phyloP scores from a whole-genome alignment of 2,797 vertebrate species.

The Pelochelys cantorii region DNA sequence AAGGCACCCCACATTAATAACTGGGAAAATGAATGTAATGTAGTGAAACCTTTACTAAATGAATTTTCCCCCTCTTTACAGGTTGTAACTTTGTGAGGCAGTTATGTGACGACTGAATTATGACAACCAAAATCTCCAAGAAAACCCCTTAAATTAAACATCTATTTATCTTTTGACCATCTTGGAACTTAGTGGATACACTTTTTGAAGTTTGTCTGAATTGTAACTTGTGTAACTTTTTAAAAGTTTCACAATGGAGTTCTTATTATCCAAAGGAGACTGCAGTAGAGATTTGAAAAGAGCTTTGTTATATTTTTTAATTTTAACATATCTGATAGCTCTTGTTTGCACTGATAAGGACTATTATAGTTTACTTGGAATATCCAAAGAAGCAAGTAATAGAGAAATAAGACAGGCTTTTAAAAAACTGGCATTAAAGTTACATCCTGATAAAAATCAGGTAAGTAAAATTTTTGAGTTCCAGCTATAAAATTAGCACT shows the following conservation, averaged over 20 bases:
- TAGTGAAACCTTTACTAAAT: not conserved
- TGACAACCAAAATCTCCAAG: not conserved
- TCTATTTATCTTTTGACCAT: not conserved
- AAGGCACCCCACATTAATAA: too few relatives aligned
- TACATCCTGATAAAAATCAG: constrained; percentile 98
- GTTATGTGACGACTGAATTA: not conserved
- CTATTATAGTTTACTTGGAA: constrained; percentile 91
- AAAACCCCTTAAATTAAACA: fast-evolving
- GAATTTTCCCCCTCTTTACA: not conserved
- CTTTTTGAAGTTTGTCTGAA: constrained; percentile 36
- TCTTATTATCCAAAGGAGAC: constrained; percentile 54
- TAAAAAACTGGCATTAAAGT: constrained; percentile 94
- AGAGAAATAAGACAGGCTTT: constrained; percentile 96
- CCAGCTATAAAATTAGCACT: not conserved
- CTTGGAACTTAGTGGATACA: not conserved
- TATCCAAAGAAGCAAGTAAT: constrained; percentile 89
- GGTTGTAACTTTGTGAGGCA: not conserved
- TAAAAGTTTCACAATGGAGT: constrained; percentile 75
- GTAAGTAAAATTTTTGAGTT: constrained; percentile 77
- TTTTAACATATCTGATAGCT: constrained; percentile 73
- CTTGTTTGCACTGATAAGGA: constrained; percentile 84
- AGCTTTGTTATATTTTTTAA: constrained; percentile 68
- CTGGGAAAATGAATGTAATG: not conserved
- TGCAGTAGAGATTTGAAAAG: constrained; percentile 62
- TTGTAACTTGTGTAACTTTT: constrained; percentile 20